phyloP scores from a whole-genome alignment of 2,113 vertebrate genomes.

The Otis tarda region DNA sequence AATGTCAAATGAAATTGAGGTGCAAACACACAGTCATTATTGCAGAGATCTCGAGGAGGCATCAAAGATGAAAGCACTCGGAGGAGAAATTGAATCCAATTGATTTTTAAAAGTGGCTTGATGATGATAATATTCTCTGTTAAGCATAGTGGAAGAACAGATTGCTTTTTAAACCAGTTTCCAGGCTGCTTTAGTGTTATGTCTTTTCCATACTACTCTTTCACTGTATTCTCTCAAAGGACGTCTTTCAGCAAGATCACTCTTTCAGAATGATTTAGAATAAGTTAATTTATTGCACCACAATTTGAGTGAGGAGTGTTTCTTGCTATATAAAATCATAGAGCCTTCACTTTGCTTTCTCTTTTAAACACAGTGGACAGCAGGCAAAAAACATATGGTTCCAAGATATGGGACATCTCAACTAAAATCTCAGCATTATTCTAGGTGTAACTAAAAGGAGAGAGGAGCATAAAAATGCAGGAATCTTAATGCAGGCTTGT shows the following conservation, averaged over 20 bases:
- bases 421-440: not conserved
- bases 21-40: not conserved
- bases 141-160: not conserved
- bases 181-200: not conserved
- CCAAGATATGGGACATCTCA: not conserved
- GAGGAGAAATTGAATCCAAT: not conserved
- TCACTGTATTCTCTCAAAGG: not conserved
- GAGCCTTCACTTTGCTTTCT: not conserved
- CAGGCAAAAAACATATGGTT: not conserved
- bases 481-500: not conserved
- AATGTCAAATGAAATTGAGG: not conserved
- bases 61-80: not conserved
- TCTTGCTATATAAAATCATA: not conserved
- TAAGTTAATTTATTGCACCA: not conserved
- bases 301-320: not conserved
- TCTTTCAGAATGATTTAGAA: not conserved
- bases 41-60: not conserved
- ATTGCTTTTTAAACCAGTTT: not conserved
- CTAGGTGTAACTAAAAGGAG: not conserved
- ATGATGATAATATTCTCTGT: not conserved
- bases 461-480: not conserved
- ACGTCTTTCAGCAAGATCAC: not conserved
- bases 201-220: not conserved
- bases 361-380: not conserved
- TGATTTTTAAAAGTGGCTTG: not conserved